These are phyloP conservation scores for Mythimna ferrago DNA, from an alignment of 2,888 invertebrate species.

Conservation along the genomic window DNA sequence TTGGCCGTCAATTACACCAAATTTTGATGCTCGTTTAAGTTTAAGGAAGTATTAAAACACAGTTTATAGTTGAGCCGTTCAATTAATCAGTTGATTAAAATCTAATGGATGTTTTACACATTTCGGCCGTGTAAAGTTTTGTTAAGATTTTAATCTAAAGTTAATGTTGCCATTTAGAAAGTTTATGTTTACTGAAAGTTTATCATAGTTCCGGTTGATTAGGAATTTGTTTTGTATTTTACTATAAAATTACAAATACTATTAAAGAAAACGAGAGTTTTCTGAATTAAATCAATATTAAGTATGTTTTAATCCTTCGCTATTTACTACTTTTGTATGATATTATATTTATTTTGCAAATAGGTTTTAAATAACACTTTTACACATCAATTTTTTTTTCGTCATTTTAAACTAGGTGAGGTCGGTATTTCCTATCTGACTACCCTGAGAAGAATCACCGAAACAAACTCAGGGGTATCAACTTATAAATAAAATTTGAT, in stretches of 20 bases:
- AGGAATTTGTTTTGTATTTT: conserved; percentile 6
- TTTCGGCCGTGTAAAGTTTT: conserved; percentile 40
- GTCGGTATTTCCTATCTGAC: too few species aligned
- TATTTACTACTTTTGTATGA: background rate
- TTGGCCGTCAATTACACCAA: conserved; percentile 44
- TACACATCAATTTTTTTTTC: too few species aligned
- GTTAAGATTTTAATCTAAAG: conserved; percentile 48
- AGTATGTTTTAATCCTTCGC: background rate
- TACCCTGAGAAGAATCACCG: too few species aligned
- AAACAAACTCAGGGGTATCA: too few species aligned
- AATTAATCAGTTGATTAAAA: conserved; percentile 50
- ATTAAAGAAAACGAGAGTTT: conserved; percentile 5
- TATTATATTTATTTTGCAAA: too few species aligned
- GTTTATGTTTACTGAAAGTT: conserved; percentile 34
- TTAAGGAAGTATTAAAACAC: conserved; percentile 50
- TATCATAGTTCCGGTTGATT: conserved; percentile 26
- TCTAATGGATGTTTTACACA: conserved; percentile 50
- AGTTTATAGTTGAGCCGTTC: conserved; percentile 24
- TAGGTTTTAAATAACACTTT: too few species aligned
- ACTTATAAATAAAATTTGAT: background rate
- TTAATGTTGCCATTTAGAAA: conserved; percentile 36
- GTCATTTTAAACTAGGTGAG: too few species aligned
- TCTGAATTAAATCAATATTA: background rate
- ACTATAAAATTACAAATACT: conserved; percentile 9
- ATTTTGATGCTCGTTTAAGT: conserved; percentile 43